Conservation (phyloP, 2,888 invertebrate genomes). For the Schizotus pectinicornis region DNA sequence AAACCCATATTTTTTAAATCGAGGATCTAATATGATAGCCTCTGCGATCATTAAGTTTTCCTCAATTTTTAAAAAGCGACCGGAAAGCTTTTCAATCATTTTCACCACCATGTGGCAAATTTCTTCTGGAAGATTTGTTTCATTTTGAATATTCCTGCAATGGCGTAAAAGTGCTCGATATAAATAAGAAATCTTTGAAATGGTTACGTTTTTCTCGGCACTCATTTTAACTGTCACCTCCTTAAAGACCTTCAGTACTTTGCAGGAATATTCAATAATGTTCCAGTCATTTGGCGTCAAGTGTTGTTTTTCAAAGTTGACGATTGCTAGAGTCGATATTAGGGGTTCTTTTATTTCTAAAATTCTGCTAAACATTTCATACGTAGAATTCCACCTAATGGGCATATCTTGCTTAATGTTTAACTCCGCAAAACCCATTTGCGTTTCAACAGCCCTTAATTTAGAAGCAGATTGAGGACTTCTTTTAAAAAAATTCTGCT, state of each 20-base stretch:
- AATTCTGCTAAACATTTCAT: conserved; percentile 24
- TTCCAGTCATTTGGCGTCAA: conserved; percentile 12
- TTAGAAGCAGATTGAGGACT: conserved; percentile 22
- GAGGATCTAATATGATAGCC: conserved; percentile 1
- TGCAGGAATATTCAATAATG: conserved; percentile 3
- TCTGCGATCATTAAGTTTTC: not conserved
- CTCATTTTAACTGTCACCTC: conserved; percentile 20
- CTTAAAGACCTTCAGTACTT: conserved; percentile 17
- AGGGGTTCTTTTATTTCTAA: conserved; percentile 16
- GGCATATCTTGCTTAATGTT: conserved; percentile 33
- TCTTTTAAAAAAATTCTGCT: conserved; percentile 29
- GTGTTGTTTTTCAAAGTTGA: conserved; percentile 10
- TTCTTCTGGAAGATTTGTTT: not conserved
- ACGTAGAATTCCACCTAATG: conserved; percentile 27
- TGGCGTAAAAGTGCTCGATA: not conserved
- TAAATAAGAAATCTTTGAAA: conserved; percentile 14
- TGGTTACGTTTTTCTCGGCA: conserved; percentile 19
- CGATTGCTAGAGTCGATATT: conserved; percentile 24
- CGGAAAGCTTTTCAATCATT: not conserved
- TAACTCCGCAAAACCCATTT: conserved; percentile 19
- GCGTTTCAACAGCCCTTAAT: conserved; percentile 21
- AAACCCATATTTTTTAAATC: conserved; percentile 5
- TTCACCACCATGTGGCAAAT: not conserved
- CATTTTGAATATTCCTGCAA: not conserved
- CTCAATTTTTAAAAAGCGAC: not conserved